Evolutionary conservation across 2,888 invertebrate species (phyloP), one percentile per base, ranked within the genome.

Genomic region (Nomada goodeniana): DNA sequence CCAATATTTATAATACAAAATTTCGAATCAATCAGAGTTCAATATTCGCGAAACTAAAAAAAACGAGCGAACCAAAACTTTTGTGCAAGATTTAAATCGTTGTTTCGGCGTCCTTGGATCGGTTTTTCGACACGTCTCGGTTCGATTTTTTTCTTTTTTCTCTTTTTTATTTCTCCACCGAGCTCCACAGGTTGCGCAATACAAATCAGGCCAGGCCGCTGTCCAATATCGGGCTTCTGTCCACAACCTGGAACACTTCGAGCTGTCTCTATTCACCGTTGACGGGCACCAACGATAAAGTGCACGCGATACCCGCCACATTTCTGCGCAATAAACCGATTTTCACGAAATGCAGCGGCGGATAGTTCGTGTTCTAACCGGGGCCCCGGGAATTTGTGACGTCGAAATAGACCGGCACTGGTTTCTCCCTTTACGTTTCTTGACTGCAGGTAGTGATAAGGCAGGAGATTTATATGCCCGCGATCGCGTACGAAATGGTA

Each of bases 121-220:
- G 18, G 2, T 20, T 70, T 65, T 79, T 42, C 23, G 20, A 63
- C 3, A 20, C 10, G 26, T 2, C 2, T 50, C 42, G 15, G 2
- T 59, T 78, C 65, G 36, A 69, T 53, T 47, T 64, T 64, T 47
- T 47, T 47, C 57, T 47, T 11, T 23, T 23, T 20, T 11, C 11
- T 5, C 10, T 53, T 53, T 53, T n/a, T 53, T 11, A 18, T 65
- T 77, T 65, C 53, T n/a, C 50, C 53, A 69, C 70, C 69, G 29
- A 55, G 47, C 65, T 86, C 81, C 69, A 84, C 84, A 86, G 86
- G 84, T 86, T 81, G 74, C 60, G 81, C 74, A 74, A 87, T 79
- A 78, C 69, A 81, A 84, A 87, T 87, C 74, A 76, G 76, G 74
- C 61, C 79, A 71, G 76, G 64, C 73, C 60, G 79, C 79, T 55